phyloP scores from a whole-genome alignment of 2,797 vertebrate species.

The Squalus acanthias region DNA sequence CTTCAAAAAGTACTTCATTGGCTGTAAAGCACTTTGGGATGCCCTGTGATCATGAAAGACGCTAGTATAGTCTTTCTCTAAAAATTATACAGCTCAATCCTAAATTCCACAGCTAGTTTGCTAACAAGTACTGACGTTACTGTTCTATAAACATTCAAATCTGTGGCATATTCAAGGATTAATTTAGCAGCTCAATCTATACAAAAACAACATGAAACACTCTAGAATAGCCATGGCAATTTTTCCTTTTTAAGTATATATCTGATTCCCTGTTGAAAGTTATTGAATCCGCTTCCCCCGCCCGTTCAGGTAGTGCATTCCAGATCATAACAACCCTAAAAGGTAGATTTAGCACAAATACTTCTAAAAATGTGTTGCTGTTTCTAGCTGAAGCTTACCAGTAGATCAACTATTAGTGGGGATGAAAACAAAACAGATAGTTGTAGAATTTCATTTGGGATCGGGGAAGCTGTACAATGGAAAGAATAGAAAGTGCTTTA shows the following conservation, averaged over 20 bases:
- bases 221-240: too few relatives aligned
- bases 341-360: neutral
- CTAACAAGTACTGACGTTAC: too few relatives aligned
- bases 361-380: neutral
- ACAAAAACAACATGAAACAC: too few relatives aligned
- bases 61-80: neutral
- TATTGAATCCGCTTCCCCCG: too few relatives aligned
- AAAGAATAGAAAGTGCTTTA: neutral
- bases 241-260: too few relatives aligned
- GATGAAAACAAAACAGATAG: neutral
- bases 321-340: neutral
- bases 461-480: neutral
- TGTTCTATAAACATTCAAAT: too few relatives aligned
- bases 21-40: neutral
- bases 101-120: too few relatives aligned
- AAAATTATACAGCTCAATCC: too few relatives aligned
- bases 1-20: neutral
- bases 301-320: neutral
- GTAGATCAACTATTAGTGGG: neutral
- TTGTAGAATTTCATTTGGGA: neutral
- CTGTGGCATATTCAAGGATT: too few relatives aligned
- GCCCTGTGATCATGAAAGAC: neutral
- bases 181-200: too few relatives aligned
- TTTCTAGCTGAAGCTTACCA: neutral
- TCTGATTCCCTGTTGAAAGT: too few relatives aligned